Evolutionary conservation across 2,888 invertebrate genomes (phyloP), one percentile per base, ranked within the genome.

Genomic region (Pyrrhosoma nymphula): DNA sequence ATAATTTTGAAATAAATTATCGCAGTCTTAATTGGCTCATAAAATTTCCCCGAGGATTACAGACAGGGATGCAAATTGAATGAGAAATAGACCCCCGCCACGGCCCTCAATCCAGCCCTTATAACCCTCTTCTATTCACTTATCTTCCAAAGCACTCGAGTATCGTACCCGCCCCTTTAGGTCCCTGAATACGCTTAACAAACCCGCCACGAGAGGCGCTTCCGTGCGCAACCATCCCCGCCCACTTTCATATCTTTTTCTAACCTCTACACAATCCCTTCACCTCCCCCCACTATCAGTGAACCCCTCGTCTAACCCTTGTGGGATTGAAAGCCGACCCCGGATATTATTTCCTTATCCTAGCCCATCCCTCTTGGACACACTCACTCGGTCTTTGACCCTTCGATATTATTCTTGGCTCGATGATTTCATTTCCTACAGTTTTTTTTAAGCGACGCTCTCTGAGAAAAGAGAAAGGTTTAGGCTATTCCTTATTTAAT

Each of bases 21-120:
- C 82, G 35, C 82, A 82, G 18, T n/a, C 35, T 35, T 82, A 82
- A 82, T 82, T 82, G 30, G 30, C 82, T 82, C 82, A 82, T 82
- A 82, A 82, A 82, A 82, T 35, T n/a, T 30, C 35, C 35, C 82
- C 16, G 35, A 14, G 35, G 35, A 82, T 69, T 35, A 35, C 35
- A 35, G 82, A 82, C 30, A 82, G 16, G 35, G 82, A 35, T 35
- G 82, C 82, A 82, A 82, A 82, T 82, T 82, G 82, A 35, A 82
- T 82, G 82, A 82, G 82, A 35, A 35, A 35, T 82, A 82, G 30
- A 82, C 82, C 4, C 35, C 14, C 14, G 4, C 82, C 14, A 60
- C 18, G 69, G 30, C 82, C 18, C 82, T 82, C 82, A 82, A 82
- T 82, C 82, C 82, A 82, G 26, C 82, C 35, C 16, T 82, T 82